phyloP scores from a whole-genome alignment of 2,888 invertebrate genomes.

The Polymixis lichenea region DNA sequence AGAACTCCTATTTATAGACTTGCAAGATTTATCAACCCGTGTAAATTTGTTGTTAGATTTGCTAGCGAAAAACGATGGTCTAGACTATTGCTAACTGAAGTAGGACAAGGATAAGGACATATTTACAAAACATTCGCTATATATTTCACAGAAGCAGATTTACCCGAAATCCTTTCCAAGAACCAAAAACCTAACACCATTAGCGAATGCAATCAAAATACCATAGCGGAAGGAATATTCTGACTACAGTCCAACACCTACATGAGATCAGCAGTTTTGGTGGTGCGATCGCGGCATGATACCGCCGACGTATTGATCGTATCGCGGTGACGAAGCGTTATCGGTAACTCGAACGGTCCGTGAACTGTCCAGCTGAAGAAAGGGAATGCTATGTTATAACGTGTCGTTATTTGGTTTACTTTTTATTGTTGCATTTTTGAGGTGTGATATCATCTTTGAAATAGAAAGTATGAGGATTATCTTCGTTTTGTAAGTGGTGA shows the following conservation, averaged over 20 bases:
- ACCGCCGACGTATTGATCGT: slow-evolving; percentile 87
- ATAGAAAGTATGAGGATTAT: slow-evolving; percentile 66
- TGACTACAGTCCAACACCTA: slow-evolving; percentile 83
- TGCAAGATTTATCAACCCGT: background rate
- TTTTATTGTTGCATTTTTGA: slow-evolving; percentile 72
- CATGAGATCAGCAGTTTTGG: slow-evolving; percentile 87
- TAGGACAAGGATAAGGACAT: background rate
- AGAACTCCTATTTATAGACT: background rate
- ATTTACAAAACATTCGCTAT: background rate
- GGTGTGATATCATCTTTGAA: slow-evolving; percentile 68
- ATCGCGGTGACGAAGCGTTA: slow-evolving; percentile 87
- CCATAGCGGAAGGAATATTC: slow-evolving; percentile 78
- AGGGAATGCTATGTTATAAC: slow-evolving; percentile 82
- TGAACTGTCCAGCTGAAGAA: slow-evolving; percentile 84
- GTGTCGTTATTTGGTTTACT: slow-evolving; percentile 81
- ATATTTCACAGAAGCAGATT: slow-evolving; percentile 8
- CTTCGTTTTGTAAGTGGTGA: slow-evolving; percentile 28
- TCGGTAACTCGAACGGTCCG: slow-evolving; percentile 83
- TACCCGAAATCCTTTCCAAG: slow-evolving; percentile 36
- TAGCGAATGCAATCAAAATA: slow-evolving; percentile 76
- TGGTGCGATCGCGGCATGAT: slow-evolving; percentile 89
- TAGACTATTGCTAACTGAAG: background rate
- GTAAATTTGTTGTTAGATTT: background rate
- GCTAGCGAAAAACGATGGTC: background rate
- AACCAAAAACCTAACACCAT: slow-evolving; percentile 57